Conservation (phyloP, 64 coral and sea anemone species). For the Pachyseris speciosa region DNA sequence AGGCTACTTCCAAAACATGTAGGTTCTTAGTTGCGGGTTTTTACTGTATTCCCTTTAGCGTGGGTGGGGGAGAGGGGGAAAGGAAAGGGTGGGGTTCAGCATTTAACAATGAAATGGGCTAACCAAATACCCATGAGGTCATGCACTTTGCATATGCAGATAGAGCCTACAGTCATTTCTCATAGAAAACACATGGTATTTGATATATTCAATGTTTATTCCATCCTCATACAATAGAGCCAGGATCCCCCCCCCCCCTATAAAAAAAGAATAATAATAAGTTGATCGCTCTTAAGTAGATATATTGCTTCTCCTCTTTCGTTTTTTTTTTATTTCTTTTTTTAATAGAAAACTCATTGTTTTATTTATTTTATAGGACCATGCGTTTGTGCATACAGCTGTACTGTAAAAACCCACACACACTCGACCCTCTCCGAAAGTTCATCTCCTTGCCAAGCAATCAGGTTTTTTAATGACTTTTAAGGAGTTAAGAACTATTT, state of each 20-base stretch:
- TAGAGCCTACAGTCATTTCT: too few species aligned
- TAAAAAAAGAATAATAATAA: too few species aligned
- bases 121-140: too few species aligned
- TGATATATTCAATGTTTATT: too few species aligned
- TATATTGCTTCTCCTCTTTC: background rate
- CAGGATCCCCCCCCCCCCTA: too few species aligned
- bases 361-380: slow-evolving; percentile 6
- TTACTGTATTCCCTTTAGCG: background rate
- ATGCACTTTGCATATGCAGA: too few species aligned
- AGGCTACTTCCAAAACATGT: background rate
- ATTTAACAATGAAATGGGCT: too few species aligned
- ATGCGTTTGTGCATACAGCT: slow-evolving; percentile 26
- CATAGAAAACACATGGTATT: too few species aligned
- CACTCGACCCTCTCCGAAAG: slow-evolving; percentile 37
- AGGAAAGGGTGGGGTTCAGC: background rate
- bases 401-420: slow-evolving; percentile 53
- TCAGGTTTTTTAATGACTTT: too few species aligned
- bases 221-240: too few species aligned
- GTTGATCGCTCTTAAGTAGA: background rate
- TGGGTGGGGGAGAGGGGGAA: background rate
- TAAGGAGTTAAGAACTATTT: too few species aligned
- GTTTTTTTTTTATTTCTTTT: background rate
- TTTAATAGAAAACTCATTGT: background rate
- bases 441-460: slow-evolving; percentile 54
- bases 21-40: background rate